phyloP scores from a whole-genome alignment of 2,888 invertebrate species.

The Coelinius sp. region DNA sequence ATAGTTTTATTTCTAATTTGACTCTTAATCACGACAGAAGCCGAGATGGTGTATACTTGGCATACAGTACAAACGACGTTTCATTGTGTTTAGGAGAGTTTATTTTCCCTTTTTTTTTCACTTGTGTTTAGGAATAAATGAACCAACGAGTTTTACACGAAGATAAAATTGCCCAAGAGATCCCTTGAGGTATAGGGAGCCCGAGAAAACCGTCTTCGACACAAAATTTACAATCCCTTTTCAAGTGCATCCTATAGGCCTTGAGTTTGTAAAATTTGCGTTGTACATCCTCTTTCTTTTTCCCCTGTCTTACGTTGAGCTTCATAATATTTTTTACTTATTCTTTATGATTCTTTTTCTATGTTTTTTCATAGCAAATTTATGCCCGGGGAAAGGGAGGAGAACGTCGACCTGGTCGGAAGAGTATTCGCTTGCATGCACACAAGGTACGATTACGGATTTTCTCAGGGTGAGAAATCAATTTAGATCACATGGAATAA shows the following conservation, averaged over 20 bases:
- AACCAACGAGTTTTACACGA: slow-evolving; percentile 31
- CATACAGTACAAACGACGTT: background rate
- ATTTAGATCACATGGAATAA: background rate
- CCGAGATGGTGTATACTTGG: background rate
- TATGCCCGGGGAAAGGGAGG: slow-evolving; percentile 23
- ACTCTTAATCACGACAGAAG: slow-evolving; percentile 40
- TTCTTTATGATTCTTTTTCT: slow-evolving; percentile 10
- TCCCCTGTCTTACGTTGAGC: background rate
- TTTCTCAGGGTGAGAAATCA: slow-evolving; percentile 12
- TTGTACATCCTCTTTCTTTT: slow-evolving; percentile 30
- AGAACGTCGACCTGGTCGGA: slow-evolving; percentile 32
- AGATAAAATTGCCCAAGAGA: slow-evolving; percentile 21
- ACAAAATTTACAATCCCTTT: slow-evolving; percentile 36
- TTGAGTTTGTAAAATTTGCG: slow-evolving; percentile 27
- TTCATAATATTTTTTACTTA: background rate
- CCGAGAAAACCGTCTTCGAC: background rate
- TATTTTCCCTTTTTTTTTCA: background rate
- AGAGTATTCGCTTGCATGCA: slow-evolving; percentile 30
- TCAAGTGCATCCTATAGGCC: slow-evolving; percentile 2
- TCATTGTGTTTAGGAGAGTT: background rate
- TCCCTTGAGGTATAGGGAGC: background rate
- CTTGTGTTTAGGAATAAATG: slow-evolving; percentile 4
- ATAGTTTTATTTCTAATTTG: slow-evolving; percentile 42
- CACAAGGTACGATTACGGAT: background rate
- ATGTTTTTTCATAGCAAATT: slow-evolving; percentile 24